These are phyloP conservation scores for Peromyscus polionotus DNA, from an alignment of 2,113 vertebrate species.

Conservation along the genomic window DNA sequence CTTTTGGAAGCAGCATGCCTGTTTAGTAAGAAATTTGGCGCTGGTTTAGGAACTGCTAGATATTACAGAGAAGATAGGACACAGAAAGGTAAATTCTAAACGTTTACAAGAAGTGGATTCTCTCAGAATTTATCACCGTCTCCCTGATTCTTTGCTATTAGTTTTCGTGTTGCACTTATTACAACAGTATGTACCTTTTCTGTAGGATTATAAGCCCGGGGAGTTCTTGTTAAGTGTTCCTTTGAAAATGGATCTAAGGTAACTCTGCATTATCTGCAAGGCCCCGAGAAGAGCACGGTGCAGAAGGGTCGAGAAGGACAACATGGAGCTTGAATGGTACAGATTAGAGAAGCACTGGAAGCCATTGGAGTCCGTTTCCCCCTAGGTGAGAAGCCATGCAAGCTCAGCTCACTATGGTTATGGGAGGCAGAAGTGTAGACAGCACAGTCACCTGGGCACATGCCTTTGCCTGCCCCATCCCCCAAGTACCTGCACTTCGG, in stretches of 20 bases:
- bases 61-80: constrained; percentile 79
- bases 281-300: neutral
- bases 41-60: constrained; percentile 74
- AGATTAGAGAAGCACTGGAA: neutral
- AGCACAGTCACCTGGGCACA: neutral
- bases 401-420: neutral
- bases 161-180: constrained; percentile 37
- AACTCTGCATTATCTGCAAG: constrained; percentile 8
- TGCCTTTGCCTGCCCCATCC: neutral
- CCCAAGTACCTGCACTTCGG: neutral
- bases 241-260: constrained; percentile 43
- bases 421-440: neutral
- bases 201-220: constrained; percentile 15
- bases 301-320: neutral
- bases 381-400: neutral
- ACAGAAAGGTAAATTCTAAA: constrained; percentile 75
- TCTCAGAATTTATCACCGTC: constrained; percentile 24
- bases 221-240: neutral
- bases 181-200: constrained; percentile 10
- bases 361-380: neutral
- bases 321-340: neutral
- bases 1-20: constrained; percentile 87
- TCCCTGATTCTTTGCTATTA: neutral
- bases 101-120: constrained; percentile 45
- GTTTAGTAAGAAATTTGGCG: constrained; percentile 84